These are phyloP conservation scores for Pelvicachromis taeniatus DNA, from an alignment of 2,113 vertebrate species.

Conservation along the genomic window DNA sequence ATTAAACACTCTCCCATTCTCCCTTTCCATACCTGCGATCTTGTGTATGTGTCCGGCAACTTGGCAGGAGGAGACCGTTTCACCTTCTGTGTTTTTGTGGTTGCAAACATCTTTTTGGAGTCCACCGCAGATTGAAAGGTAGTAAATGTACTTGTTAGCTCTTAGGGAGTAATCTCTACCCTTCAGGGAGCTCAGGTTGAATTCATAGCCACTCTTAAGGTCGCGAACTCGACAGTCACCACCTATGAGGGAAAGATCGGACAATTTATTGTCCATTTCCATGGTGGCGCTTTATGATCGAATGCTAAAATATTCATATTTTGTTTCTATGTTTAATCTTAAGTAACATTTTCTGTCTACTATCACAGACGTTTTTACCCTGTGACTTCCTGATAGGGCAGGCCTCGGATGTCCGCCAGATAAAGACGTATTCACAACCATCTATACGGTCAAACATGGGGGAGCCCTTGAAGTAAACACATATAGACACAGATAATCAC, in stretches of 20 bases:
- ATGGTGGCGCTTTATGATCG: neutral
- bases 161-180: constrained; percentile 68
- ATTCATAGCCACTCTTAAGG: constrained; percentile 80
- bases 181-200: constrained; percentile 80
- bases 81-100: neutral
- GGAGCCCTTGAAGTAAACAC: constrained; percentile 76
- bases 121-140: constrained; percentile 82
- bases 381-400: constrained; percentile 82
- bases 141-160: constrained; percentile 78
- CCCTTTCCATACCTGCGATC: constrained; percentile 78
- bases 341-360: neutral
- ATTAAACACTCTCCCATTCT: neutral
- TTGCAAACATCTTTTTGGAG: constrained; percentile 70
- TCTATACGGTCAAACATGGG: constrained; percentile 80
- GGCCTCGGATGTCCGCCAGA: constrained; percentile 91
- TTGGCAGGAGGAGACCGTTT: constrained; percentile 82
- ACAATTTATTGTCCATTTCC: neutral
- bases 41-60: constrained; percentile 58
- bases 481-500: neutral
- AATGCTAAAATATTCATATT: neutral
- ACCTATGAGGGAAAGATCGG: constrained; percentile 62
- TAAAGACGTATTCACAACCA: constrained; percentile 88
- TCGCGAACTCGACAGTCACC: constrained; percentile 83
- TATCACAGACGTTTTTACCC: constrained; percentile 64
- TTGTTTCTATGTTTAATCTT: neutral